phyloP scores from a whole-genome alignment of 2,113 vertebrate genomes.

The Centropristis striata region DNA sequence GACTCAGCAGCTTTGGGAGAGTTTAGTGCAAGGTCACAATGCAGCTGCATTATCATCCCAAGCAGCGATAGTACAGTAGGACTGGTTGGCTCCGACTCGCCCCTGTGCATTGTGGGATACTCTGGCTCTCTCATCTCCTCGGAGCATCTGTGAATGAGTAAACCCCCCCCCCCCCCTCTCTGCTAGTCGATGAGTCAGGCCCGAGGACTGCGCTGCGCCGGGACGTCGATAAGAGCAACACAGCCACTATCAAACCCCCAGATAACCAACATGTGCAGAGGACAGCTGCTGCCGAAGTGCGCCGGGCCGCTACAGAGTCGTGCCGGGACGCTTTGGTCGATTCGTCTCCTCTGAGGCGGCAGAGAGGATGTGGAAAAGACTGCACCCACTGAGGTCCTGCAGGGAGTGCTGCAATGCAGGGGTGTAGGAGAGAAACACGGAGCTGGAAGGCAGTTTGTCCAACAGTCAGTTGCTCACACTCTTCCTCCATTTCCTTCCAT shows the following conservation, averaged over 20 bases:
- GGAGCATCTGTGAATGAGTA: constrained; percentile 25
- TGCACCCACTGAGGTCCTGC: constrained; percentile 74
- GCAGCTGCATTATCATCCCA: constrained; percentile 32
- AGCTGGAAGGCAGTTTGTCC: constrained; percentile 51
- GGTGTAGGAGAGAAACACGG: constrained; percentile 70
- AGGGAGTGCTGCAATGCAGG: constrained; percentile 85
- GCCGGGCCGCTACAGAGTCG: constrained; percentile 7
- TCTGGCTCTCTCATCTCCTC: constrained; percentile 18
- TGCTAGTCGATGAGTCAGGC: constrained; percentile 39
- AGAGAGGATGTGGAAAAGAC: constrained; percentile 65
- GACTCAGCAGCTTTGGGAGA: constrained; percentile 55
- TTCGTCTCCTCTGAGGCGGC: constrained; percentile 60
- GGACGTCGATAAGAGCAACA: constrained; percentile 38
- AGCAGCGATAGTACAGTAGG: constrained; percentile 3
- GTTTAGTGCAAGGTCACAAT: constrained; percentile 56
- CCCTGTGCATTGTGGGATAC: constrained; percentile 56
- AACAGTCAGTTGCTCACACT: constrained; percentile 50
- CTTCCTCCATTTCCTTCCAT: constrained; percentile 25
- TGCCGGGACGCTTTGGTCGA: constrained; percentile 51
- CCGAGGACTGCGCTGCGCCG: background rate
- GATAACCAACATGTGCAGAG: constrained; percentile 16
- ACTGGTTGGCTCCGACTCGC: background rate
- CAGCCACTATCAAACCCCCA: constrained; percentile 24
- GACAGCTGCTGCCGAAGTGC: constrained; percentile 23
- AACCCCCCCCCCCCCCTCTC: background rate